Percentiles rank a stretch among this genome's conserved stretches.
Evolutionary conservation across 2,797 vertebrate genomes (phyloP).

Genomic region (Parotocinclus haroldoi): DNA sequence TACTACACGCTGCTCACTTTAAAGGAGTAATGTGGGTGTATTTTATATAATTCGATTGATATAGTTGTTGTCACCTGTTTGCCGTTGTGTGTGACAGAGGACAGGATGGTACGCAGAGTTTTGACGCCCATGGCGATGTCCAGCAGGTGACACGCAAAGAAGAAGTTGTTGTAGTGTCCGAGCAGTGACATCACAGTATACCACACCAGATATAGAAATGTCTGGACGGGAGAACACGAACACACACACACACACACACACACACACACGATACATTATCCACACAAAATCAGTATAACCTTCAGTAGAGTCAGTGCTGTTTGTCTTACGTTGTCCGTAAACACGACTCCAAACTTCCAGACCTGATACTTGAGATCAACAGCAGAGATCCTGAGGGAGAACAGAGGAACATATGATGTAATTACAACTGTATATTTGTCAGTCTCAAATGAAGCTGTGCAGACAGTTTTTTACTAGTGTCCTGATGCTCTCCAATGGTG

Average conservation of each 20-base stretch:
- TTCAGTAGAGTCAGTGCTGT: too few species aligned
- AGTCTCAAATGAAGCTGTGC: too few species aligned
- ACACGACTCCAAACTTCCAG: slow-evolving; percentile 94
- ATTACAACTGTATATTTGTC: too few species aligned
- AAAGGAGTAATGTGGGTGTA: too few species aligned
- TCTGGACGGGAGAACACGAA: too few species aligned
- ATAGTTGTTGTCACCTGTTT: slow-evolving; percentile 80
- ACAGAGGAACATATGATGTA: not conserved
- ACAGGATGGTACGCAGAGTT: slow-evolving; percentile 89
- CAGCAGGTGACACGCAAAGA: slow-evolving; percentile 90
- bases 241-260: not conserved
- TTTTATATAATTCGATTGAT: too few species aligned
- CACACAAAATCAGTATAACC: not conserved
- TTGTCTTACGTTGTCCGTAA: slow-evolving; percentile 88
- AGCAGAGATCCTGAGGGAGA: slow-evolving; percentile 72
- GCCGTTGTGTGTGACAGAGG: slow-evolving; percentile 93
- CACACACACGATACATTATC: not conserved
- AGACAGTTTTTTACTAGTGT: too few species aligned
- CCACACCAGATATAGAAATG: slow-evolving; percentile 92
- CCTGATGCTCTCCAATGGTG: too few species aligned
- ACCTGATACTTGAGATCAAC: slow-evolving; percentile 93
- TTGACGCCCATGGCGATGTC: slow-evolving; percentile 96
- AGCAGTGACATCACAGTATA: slow-evolving; percentile 90
- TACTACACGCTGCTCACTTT: not conserved
- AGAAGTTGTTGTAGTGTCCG: slow-evolving; percentile 96